Conservation (phyloP, 2,113 vertebrate species). For the Progne subis region DNA sequence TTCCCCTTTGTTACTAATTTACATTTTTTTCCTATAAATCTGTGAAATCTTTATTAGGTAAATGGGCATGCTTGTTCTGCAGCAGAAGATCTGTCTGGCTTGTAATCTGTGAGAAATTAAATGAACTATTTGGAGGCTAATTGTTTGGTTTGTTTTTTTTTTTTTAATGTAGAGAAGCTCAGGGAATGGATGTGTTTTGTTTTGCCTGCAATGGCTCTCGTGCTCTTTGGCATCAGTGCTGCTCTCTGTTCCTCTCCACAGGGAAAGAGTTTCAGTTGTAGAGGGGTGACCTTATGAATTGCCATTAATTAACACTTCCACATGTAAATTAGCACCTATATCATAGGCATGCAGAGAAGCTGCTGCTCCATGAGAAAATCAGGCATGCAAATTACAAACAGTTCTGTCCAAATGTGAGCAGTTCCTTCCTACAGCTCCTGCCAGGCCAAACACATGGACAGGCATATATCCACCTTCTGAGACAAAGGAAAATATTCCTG, state of each 20-base stretch:
- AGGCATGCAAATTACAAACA: background rate
- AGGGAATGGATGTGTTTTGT: background rate
- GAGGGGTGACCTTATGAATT: background rate
- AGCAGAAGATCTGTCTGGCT: background rate
- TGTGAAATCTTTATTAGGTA: background rate
- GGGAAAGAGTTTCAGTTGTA: background rate
- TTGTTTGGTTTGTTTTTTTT: background rate
- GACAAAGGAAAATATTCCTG: background rate
- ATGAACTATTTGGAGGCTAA: background rate
- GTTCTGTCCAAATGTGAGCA: background rate
- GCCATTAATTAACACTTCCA: conserved; percentile 20
- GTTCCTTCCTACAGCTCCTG: background rate
- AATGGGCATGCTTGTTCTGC: background rate
- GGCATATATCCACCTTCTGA: background rate
- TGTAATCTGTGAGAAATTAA: background rate
- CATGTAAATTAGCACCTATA: background rate
- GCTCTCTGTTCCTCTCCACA: background rate
- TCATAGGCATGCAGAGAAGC: background rate
- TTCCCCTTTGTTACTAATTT: background rate
- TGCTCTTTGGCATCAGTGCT: background rate
- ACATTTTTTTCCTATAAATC: background rate
- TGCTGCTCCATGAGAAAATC: background rate
- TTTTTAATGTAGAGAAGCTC: background rate
- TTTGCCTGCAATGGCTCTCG: background rate
- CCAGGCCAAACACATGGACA: background rate